Evolutionary conservation across 2,888 invertebrate species (phyloP), one percentile per base, ranked within the genome.

Genomic region (Polyommatus icarus): DNA sequence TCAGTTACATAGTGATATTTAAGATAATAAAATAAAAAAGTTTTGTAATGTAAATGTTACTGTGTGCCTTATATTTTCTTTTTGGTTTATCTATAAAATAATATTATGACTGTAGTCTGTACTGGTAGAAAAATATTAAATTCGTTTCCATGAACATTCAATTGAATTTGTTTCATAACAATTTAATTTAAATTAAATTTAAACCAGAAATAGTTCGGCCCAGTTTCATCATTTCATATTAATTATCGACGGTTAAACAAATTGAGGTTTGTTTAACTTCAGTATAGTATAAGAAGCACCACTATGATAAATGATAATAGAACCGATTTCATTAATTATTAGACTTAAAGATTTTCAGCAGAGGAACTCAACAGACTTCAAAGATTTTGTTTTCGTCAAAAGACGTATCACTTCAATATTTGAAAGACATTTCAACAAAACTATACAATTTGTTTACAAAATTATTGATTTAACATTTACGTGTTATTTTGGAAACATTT

Each of bases 371-470:
- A 54, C 1, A 59, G 20, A 59, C n/a, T 7, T 57, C n/a, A 8
- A 59, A 59, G 20, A 20, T 2, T 59, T 20, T 8, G n/a, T 59
- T 59, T 59, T 59, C 59, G 20, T 8, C 5, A 59, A 59, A n/a
- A 20, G 59, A n/a, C 54, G 46, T 59, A 18, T n/a, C 59, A 20
- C 24, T 61, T 61, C 29, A 24, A 67, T 15, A 67, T 67, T 67
- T 24, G 20, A 67, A 67, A 24, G 8, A 12, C 29, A 24, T 10
- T 61, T 67, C 8, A 67, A 67, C 29, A 67, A 67, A 67, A 67
- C 18, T 32, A 6, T 67, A 67, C 61, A 67, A 67, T 67, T 61
- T 67, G 67, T 29, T 61, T 61, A 61, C 10, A 32, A 32, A 59
- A 59, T 6, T 20, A 59, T 32, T 32, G 29, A 15, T 61, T 24